Conservation (phyloP, 2,113 vertebrate genomes). For the Chamaea fasciata region DNA sequence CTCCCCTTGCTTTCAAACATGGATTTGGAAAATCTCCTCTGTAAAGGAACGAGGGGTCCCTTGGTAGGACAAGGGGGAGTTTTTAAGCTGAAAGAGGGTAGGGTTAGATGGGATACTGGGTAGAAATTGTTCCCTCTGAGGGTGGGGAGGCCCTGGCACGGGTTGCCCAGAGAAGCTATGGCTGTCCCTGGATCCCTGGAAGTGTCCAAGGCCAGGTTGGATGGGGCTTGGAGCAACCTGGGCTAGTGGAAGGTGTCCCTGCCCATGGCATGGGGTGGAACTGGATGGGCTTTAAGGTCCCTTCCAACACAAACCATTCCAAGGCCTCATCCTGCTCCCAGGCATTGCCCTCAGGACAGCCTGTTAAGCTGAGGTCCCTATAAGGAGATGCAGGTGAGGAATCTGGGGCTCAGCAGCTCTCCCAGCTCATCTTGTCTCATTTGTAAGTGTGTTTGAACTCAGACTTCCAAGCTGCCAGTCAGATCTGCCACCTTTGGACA, state of each 20-base stretch:
- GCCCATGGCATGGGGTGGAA: rapidly evolving
- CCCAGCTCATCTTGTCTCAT: rapidly evolving
- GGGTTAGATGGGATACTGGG: neutral
- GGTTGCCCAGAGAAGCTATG: neutral
- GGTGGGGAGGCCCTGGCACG: rapidly evolving
- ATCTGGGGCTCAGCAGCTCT: neutral
- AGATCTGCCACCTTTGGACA: rapidly evolving
- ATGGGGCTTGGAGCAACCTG: rapidly evolving
- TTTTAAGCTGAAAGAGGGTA: neutral
- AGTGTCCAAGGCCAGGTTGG: neutral
- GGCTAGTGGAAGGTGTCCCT: neutral
- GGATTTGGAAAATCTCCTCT: neutral
- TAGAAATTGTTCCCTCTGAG: rapidly evolving
- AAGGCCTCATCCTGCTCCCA: neutral
- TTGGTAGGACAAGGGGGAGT: neutral
- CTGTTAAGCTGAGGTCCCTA: neutral
- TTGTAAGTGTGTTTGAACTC: neutral
- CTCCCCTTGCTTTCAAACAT: neutral
- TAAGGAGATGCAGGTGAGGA: neutral
- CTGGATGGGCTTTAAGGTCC: neutral
- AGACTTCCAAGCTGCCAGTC: neutral
- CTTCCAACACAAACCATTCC: neutral
- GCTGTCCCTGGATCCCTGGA: neutral
- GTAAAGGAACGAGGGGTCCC: neutral
- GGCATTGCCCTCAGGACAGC: neutral